Conservation (phyloP, 2,888 invertebrate genomes). For the Neoaliturus tenellus region DNA sequence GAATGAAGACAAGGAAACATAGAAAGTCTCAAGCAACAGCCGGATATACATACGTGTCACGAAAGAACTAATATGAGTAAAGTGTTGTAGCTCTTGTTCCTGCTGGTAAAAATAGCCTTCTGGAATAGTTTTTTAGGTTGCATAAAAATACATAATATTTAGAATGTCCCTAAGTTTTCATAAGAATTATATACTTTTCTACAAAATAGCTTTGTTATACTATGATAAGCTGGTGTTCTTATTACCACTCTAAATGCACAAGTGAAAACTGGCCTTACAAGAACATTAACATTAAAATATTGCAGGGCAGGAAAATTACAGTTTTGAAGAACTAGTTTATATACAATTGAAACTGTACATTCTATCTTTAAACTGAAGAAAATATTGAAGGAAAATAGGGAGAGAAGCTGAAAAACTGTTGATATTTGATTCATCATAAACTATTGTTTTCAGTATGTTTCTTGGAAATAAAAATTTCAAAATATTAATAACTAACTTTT, state of each 20-base stretch:
- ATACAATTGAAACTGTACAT: constrained; percentile 31
- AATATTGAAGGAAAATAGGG: too few relatives aligned
- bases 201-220: constrained; percentile 41
- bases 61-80: too few relatives aligned
- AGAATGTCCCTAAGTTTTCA: constrained; percentile 31
- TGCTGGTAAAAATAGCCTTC: too few relatives aligned
- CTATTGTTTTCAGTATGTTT: too few relatives aligned
- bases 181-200: constrained; percentile 19
- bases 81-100: background rate
- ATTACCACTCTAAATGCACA: constrained; percentile 44
- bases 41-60: too few relatives aligned
- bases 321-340: background rate
- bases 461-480: too few relatives aligned
- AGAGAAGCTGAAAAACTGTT: too few relatives aligned
- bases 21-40: too few relatives aligned
- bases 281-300: background rate
- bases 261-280: constrained; percentile 34
- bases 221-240: constrained; percentile 50
- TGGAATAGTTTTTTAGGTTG: too few relatives aligned
- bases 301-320: constrained; percentile 21
- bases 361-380: background rate
- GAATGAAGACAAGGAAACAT: too few relatives aligned
- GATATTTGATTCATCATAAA: too few relatives aligned
- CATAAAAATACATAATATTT: constrained; percentile 44
- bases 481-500: too few relatives aligned